phyloP scores from a whole-genome alignment of 2,113 vertebrate genomes.

The Datnioides undecimradiatus region DNA sequence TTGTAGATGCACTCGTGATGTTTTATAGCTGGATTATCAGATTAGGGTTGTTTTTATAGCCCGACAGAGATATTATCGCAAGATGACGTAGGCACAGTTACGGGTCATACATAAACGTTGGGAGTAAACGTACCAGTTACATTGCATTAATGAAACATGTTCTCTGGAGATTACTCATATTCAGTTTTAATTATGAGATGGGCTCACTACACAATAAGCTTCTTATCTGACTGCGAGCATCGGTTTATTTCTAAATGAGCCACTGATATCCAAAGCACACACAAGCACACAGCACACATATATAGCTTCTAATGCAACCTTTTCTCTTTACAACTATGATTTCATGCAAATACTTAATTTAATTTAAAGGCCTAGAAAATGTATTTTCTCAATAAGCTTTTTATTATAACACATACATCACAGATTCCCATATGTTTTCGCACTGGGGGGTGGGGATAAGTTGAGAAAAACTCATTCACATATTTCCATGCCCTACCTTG shows the following conservation, averaged over 20 bases:
- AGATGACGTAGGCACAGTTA: slow-evolving; percentile 20
- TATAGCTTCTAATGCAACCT: neutral
- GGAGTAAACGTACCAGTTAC: slow-evolving; percentile 45
- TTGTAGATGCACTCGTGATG: neutral
- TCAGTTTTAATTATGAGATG: slow-evolving; percentile 76
- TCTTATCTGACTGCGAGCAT: slow-evolving; percentile 69
- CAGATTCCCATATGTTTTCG: neutral
- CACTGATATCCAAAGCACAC: slow-evolving; percentile 47
- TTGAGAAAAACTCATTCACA: neutral
- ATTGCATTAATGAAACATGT: slow-evolving; percentile 59
- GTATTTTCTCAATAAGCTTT: slow-evolving; percentile 1
- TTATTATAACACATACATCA: neutral
- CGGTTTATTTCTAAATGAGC: slow-evolving; percentile 62
- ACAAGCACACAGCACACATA: neutral
- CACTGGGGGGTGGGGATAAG: neutral
- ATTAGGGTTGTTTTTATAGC: slow-evolving; percentile 1
- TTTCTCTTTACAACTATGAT: slow-evolving; percentile 10
- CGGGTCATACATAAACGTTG: neutral
- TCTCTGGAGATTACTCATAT: slow-evolving; percentile 66
- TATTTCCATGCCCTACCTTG: neutral
- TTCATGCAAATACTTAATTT: slow-evolving; percentile 3
- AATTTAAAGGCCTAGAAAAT: neutral
- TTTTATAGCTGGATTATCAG: slow-evolving; percentile 21
- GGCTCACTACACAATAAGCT: slow-evolving; percentile 66
- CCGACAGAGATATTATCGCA: slow-evolving; percentile 28